Evolutionary conservation across 2,888 invertebrate genomes (phyloP), one percentile per base, ranked within the genome.

Genomic region (Pachydiplax longipennis): DNA sequence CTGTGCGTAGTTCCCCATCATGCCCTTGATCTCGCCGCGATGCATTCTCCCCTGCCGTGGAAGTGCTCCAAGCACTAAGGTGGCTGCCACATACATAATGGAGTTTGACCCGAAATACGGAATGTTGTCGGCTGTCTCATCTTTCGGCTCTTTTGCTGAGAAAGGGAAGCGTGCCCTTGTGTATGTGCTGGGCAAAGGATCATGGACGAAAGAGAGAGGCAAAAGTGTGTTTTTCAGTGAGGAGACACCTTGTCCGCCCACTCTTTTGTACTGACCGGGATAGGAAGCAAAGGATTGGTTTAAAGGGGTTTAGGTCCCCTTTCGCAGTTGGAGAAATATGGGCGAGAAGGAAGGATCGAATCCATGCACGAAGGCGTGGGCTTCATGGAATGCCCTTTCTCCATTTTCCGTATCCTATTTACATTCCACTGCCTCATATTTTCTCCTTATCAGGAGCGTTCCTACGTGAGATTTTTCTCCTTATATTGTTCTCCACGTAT

Each of bases 281-380:
- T 18, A 37, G 35, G 35, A 31, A 10, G 82, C 15, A 31, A 44
- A 58, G 83, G 58, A 35, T 83, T 35, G 53, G 18, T 53, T 37
- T 31, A 37, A 22, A n/a, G 87, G 61, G n/a, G 61, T 5, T 58
- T 35, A 8, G 83, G 31, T 22, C 58, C 65, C 25, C 8, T 4
- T 65, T 12, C 73, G 73, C 31, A 31, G 8, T 73, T 13, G 73
- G 73, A 73, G 73, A 31, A 12, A 61, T 1, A 31, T 15, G 35
- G 15, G 61, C 40, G 81, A 1, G 73, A 15, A 4, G 40, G 40
- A 35, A 58, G 83, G 58, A 35, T 35, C 31, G 58, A 87, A 87
- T 87, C 87, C 65, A 87, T 87, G 87, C 18, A 31, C 31, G 58
- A 31, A 58, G 83, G 83, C 83, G 83, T 83, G 58, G 48, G 65